Base-by-base conservation (phyloP, 2,113 vertebrate genomes). In the Lates calcarifer region DNA sequence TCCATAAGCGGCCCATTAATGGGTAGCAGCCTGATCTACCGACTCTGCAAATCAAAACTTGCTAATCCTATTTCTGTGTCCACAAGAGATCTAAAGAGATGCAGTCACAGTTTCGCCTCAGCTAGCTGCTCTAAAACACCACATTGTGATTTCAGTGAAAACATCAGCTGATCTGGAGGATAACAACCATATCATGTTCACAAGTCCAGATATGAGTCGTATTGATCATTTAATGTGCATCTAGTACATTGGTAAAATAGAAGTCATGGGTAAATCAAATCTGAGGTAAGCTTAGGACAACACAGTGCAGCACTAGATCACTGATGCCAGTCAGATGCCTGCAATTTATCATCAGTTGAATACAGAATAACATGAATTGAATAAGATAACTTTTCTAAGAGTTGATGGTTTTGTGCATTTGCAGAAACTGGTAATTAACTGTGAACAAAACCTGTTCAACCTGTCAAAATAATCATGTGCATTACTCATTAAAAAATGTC, bases 31-130 rank as follows among this genome's bases (percentile, higher is more conserved):
- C 75, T 86, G 82, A 87, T 90, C 83, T 81, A 80, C 75, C 22
- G 45, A 75, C 82, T 83, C 76, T 61, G 87, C 87, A 83, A 91
- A 89, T 90, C 85, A 87, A 90, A 92, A 91, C 68, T 85, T 89
- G 26, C 47, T 88, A 84, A 91, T 92, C 90, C 81, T 71, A 90
- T 90, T 90, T 86, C 65, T 79, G 82, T 20, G 14, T 67, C 49
- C 70, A 60, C 65, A 77, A 74, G 70, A 77, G 78, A 84, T 83
- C 84, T 85, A 77, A 83, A 69, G 77, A 58, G 33, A 79, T 26
- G 70, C 55, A 26, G 79, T 13, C 14, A 24, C 41, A 6, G 24
- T 37, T 58, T 39, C 10, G 13, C 31, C 20, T 49, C 51, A 4
- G 57, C 63, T 20, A 5, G 57, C 60, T 20, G 66, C 71, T 68